Conservation (phyloP, 2,888 invertebrate genomes). For the Plagodis pulveraria region DNA sequence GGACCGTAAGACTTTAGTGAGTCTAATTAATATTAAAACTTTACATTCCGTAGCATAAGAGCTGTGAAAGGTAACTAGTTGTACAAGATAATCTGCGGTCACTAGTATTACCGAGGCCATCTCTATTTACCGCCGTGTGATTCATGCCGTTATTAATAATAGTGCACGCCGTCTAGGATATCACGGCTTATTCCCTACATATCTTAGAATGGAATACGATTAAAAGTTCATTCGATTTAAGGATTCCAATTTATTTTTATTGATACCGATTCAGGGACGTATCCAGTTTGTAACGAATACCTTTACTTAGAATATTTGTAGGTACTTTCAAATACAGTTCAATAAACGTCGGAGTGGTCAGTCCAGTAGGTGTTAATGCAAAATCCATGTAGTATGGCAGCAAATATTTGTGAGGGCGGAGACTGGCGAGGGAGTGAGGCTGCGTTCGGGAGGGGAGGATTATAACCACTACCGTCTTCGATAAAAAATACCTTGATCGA, state of each 20-base stretch:
- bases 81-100: constrained; percentile 52
- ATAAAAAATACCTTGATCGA: too few species aligned
- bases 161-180: constrained; percentile 34
- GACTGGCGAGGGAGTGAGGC: constrained; percentile 42
- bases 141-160: constrained; percentile 53
- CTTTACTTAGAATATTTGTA: constrained; percentile 28
- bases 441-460: constrained; percentile 35
- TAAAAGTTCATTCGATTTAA: constrained; percentile 28
- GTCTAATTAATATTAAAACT: constrained; percentile 19
- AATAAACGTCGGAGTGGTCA: constrained; percentile 56
- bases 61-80: constrained; percentile 14
- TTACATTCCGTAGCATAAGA: constrained; percentile 10
- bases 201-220: constrained; percentile 25
- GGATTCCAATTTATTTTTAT: constrained; percentile 43
- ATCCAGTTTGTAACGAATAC: constrained; percentile 22
- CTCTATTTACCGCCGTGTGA: constrained; percentile 60
- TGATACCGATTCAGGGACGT: constrained; percentile 39
- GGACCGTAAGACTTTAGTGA: constrained; percentile 4
- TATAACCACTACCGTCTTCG: constrained; percentile 35
- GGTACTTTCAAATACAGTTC: constrained; percentile 47
- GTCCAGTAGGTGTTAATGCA: constrained; percentile 68
- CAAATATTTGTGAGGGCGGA: constrained; percentile 69
- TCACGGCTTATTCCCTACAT: constrained; percentile 15
- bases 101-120: constrained; percentile 54
- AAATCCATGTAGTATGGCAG: constrained; percentile 68